Percentiles rank a stretch among this genome's conserved stretches.
Evolutionary conservation across 2,113 vertebrate genomes (phyloP).

Genomic region (Polypterus bichir): DNA sequence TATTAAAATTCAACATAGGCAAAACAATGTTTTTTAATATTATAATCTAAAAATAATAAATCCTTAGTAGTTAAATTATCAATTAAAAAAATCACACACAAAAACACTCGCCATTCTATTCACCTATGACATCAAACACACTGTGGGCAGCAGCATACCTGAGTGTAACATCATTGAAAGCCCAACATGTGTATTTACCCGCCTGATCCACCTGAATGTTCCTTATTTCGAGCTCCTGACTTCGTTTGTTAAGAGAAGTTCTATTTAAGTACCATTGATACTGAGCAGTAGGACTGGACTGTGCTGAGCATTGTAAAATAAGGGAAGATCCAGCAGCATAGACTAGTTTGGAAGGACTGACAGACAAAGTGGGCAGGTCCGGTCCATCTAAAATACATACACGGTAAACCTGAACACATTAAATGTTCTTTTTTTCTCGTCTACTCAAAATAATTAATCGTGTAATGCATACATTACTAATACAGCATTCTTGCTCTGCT

Average conservation of each 20-base stretch:
- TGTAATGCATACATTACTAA: no score
- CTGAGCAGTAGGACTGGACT: slow-evolving; percentile 10
- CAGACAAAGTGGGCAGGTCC: background rate
- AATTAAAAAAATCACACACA: no score
- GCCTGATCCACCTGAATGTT: slow-evolving; percentile 2
- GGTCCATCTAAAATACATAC: slow-evolving; percentile 8
- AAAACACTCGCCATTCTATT: no score
- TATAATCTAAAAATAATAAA: no score
- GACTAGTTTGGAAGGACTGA: background rate
- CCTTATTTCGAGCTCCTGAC: background rate
- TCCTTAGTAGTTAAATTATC: no score
- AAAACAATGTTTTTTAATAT: no score
- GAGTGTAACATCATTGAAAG: slow-evolving; percentile 9
- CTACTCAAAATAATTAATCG: no score
- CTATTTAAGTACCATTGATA: slow-evolving; percentile 12
- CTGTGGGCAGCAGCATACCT: background rate
- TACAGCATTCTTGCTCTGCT: no score
- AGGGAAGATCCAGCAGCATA: slow-evolving; percentile 5
- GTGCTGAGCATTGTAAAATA: slow-evolving; percentile 4
- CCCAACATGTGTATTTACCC: slow-evolving; percentile 14
- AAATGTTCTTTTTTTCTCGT: no score
- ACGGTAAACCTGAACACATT: background rate
- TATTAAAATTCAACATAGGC: no score
- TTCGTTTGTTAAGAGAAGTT: background rate
- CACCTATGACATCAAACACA: no score